These are phyloP conservation scores for Halesus radiatus DNA, from an alignment of 1,140 invertebrate genomes.

Conservation along the genomic window DNA sequence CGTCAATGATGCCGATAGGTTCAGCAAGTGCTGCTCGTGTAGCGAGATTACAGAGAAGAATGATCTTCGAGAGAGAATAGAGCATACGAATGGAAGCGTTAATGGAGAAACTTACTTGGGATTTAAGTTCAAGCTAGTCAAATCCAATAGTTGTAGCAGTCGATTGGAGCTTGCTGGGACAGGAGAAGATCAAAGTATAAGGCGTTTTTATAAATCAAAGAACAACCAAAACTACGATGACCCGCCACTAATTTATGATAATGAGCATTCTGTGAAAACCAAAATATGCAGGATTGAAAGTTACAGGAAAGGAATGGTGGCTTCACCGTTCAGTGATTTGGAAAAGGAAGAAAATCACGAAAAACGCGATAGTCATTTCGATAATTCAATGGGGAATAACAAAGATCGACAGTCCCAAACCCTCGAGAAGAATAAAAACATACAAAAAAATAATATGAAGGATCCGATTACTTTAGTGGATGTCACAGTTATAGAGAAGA, in stretches of 20 bases:
- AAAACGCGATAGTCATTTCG: constrained; percentile 32
- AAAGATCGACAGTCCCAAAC: constrained; percentile 29
- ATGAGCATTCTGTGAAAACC: constrained; percentile 69
- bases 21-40: constrained; percentile 55
- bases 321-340: constrained; percentile 61
- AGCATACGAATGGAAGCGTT: constrained; percentile 10
- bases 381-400: constrained; percentile 33
- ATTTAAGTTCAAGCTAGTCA: constrained; percentile 83
- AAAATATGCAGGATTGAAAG: constrained; percentile 69
- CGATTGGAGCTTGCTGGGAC: constrained; percentile 82
- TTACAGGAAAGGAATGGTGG: constrained; percentile 66
- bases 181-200: constrained; percentile 64
- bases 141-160: constrained; percentile 88
- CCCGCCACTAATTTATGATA: constrained; percentile 63
- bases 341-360: constrained; percentile 60
- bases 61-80: constrained; percentile 36
- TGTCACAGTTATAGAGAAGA: constrained; percentile 35
- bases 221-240: constrained; percentile 63
- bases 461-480: constrained; percentile 48
- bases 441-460: constrained; percentile 59
- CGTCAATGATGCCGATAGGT: constrained; percentile 49
- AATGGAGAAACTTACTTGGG: constrained; percentile 68
- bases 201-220: constrained; percentile 62
- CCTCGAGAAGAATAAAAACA: constrained; percentile 57
- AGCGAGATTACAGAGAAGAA: constrained; percentile 54